Conservation (phyloP, 2,797 vertebrate genomes). For the Delichon dasypus region DNA sequence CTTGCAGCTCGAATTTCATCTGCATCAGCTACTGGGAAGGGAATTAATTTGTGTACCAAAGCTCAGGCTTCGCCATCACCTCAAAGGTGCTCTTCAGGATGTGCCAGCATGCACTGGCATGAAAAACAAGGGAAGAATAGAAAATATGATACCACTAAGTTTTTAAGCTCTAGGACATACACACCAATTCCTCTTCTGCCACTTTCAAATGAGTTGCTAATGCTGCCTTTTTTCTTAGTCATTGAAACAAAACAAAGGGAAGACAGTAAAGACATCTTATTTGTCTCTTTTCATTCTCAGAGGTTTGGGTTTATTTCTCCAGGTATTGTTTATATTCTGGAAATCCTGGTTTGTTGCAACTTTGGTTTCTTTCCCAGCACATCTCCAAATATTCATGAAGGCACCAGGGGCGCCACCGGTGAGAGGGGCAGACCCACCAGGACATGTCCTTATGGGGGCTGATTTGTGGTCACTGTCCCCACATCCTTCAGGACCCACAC, state of each 20-base stretch:
- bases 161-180: not conserved
- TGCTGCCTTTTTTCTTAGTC: not conserved
- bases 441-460: not conserved
- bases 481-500: not conserved
- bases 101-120: not conserved
- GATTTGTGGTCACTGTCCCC: not conserved
- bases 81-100: not conserved
- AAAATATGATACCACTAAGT: not conserved
- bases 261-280: not conserved
- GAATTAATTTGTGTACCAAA: not conserved
- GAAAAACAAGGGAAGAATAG: not conserved
- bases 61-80: not conserved
- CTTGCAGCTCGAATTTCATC: not conserved
- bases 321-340: not conserved
- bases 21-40: not conserved
- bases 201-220: not conserved
- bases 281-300: not conserved
- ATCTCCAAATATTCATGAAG: not conserved
- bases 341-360: not conserved
- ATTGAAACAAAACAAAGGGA: not conserved
- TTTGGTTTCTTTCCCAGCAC: not conserved
- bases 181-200: not conserved
- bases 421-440: not conserved
- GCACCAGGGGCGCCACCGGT: no score
- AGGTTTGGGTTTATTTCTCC: not conserved